These are phyloP conservation scores for Noturus placidus DNA, from an alignment of 2,113 vertebrate species.

Conservation along the genomic window DNA sequence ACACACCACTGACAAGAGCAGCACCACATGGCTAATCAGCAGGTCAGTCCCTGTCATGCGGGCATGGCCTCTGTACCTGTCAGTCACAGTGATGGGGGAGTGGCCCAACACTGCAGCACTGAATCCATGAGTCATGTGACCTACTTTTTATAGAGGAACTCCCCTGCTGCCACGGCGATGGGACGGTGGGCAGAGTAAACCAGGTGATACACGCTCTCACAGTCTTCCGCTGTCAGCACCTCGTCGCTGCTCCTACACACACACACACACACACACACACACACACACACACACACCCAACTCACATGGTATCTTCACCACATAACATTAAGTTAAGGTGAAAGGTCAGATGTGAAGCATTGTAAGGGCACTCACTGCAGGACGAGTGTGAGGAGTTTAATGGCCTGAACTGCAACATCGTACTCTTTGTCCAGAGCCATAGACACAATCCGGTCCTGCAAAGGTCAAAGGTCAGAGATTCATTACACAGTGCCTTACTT, in stretches of 20 bases:
- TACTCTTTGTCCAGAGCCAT: conserved; percentile 99
- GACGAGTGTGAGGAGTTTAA: conserved; percentile 97
- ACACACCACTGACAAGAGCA: background rate
- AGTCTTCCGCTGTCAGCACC: conserved; percentile 96
- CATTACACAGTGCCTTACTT: no score
- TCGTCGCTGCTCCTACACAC: conserved; percentile 92
- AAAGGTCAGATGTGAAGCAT: background rate
- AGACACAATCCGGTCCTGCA: conserved; percentile 95
- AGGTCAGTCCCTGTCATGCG: no score
- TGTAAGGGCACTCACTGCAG: conserved; percentile 87
- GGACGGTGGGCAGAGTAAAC: conserved; percentile 98
- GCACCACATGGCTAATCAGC: background rate
- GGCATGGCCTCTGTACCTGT: background rate
- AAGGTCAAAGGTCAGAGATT: conserved; percentile 43
- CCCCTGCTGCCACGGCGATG: conserved; percentile 94
- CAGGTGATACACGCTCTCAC: conserved; percentile 98
- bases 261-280: conserved; percentile 47
- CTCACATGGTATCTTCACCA: background rate
- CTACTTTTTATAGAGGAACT: conserved; percentile 99
- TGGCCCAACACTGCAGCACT: background rate
- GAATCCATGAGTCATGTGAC: conserved; percentile 43
- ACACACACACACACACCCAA: conserved; percentile 10
- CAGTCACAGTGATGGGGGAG: background rate
- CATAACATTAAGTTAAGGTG: background rate
- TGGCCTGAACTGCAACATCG: conserved; percentile 98